These are phyloP conservation scores for Ligdia adustata DNA, from an alignment of 2,888 invertebrate genomes.

Conservation along the genomic window DNA sequence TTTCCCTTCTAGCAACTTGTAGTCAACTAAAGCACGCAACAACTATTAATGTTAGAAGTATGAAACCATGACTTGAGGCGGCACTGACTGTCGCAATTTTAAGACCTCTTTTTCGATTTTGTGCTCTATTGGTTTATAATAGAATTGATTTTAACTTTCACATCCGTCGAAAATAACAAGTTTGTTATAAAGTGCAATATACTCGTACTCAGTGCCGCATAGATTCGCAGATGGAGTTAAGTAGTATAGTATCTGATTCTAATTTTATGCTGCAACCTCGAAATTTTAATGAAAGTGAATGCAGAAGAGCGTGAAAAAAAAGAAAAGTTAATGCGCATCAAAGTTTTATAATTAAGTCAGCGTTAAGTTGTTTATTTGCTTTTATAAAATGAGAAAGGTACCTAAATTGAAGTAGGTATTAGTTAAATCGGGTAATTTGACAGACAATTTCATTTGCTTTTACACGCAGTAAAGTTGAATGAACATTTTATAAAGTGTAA, in stretches of 20 bases:
- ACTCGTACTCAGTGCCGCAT: background rate
- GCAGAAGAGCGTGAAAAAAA: conserved; percentile 53
- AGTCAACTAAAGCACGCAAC: conserved; percentile 72
- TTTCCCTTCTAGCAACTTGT: conserved; percentile 72
- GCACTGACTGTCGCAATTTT: conserved; percentile 69
- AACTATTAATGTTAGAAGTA: conserved; percentile 76
- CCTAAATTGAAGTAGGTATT: background rate
- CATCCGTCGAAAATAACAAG: conserved; percentile 46
- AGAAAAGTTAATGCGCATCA: conserved; percentile 34
- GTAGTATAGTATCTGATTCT: conserved; percentile 22
- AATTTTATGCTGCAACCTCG: conserved; percentile 35
- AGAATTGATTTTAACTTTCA: conserved; percentile 46
- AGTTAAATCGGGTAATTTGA: too few relatives aligned
- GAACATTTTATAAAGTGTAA: too few relatives aligned
- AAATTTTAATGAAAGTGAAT: conserved; percentile 44
- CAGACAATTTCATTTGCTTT: too few relatives aligned
- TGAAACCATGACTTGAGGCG: conserved; percentile 69
- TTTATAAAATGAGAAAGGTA: conserved; percentile 8
- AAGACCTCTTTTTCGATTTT: conserved; percentile 32
- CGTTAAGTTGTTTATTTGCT: conserved; percentile 22
- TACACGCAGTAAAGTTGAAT: too few relatives aligned
- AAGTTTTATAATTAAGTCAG: conserved; percentile 23
- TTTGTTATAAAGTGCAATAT: conserved; percentile 62
- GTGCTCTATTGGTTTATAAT: conserved; percentile 31
- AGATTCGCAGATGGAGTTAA: conserved; percentile 46